Percentiles rank a stretch among this genome's conserved stretches.
Conservation (phyloP, 2,113 vertebrate genomes). For the Hippocampus comes region DNA sequence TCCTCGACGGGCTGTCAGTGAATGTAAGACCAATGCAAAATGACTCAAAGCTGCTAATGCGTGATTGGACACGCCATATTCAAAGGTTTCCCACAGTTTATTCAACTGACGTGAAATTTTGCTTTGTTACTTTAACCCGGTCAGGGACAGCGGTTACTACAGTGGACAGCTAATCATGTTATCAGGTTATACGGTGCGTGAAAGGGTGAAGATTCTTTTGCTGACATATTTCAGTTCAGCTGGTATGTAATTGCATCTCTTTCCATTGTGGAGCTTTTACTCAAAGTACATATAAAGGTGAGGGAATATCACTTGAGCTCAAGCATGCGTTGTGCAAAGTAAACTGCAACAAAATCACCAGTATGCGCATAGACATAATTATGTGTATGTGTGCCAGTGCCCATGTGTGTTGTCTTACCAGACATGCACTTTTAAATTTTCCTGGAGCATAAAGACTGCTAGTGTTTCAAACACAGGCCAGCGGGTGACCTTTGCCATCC, state of each 20-base stretch:
- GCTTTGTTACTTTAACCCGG: not conserved
- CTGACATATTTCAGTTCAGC: slow-evolving; percentile 5
- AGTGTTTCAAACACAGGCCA: slow-evolving; percentile 52
- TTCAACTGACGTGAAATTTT: slow-evolving; percentile 6
- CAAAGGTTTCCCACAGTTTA: slow-evolving; percentile 17
- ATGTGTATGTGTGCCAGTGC: slow-evolving; percentile 32
- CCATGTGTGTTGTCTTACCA: slow-evolving; percentile 29
- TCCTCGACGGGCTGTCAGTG: not conserved
- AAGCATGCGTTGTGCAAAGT: slow-evolving; percentile 12
- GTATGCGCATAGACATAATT: slow-evolving; percentile 28
- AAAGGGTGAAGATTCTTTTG: not conserved
- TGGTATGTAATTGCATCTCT: slow-evolving; percentile 34
- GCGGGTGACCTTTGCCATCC: slow-evolving; percentile 54
- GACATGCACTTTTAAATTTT: slow-evolving; percentile 25
- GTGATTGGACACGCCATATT: slow-evolving; percentile 1
- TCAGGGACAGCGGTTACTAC: no score
- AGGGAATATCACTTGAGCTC: slow-evolving; percentile 30
- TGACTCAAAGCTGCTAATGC: slow-evolving; percentile 6
- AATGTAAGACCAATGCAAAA: slow-evolving; percentile 17
- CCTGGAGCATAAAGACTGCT: slow-evolving; percentile 56
- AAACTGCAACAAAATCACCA: slow-evolving; percentile 24
- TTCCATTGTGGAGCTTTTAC: slow-evolving; percentile 28
- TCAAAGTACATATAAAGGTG: slow-evolving; percentile 39
- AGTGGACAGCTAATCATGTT: no score
- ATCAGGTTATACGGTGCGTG: no score